Evolutionary conservation across 2,888 invertebrate species (phyloP), one percentile per base, ranked within the genome.

Genomic region (Nysson spinosus): DNA sequence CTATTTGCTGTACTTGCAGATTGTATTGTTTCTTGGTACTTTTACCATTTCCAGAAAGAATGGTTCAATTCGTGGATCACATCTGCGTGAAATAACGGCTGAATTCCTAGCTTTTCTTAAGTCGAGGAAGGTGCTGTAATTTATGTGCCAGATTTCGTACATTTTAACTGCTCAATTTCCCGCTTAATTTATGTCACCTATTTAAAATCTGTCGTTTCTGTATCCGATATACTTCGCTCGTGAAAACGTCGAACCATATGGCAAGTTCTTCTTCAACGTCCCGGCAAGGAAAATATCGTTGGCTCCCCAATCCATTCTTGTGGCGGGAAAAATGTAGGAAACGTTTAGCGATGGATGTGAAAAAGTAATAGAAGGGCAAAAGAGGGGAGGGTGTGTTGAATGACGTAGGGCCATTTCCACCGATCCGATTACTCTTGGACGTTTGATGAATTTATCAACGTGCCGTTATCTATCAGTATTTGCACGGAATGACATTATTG

Each of bases 321-420:
- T 17, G 40, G 26, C 35, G 34, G 56, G 49, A 52, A 47, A 42
- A 51, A 47, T 42, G 47, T n/a, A n/a, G 51, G 60, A 51, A 56
- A 43, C 46, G 52, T 44, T 52, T 54, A 54, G 47, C 35, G 26
- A 22, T 40, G 35, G 39, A 47, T 26, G 42, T 12, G 35, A 17
- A 32, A 35, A 40, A 22, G n/a, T n/a, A 24, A 34, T 20, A n/a
- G 7, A 28, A 39, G 37, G n/a, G 24, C 16, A n/a, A n/a, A n/a
- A n/a, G n/a, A n/a, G 39, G 35, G 32, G 42, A 49, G 30, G 52
- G 46, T 28, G 26, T 11, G 24, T 37, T 16, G 37, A 26, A 12
- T 9, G 37, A 14, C 7, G 1, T 5, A n/a, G 19, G 9, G 16
- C 26, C 37, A 6, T 7, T 44, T 24, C 26, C 9, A 7, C 7